Conservation (phyloP, 2,113 vertebrate genomes). For the Elgaria multicarinata region DNA sequence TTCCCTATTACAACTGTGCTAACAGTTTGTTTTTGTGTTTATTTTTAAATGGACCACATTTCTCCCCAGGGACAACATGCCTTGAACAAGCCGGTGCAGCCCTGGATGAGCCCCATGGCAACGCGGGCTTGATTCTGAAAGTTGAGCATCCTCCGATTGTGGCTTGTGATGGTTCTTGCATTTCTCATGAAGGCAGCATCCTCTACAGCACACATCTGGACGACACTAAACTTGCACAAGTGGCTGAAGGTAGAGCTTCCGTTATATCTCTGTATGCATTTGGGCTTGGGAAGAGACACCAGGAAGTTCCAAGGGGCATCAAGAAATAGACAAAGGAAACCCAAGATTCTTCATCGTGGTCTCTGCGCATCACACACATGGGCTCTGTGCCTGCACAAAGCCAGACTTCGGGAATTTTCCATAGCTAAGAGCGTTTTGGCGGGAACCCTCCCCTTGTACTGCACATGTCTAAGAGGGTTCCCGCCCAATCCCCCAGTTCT, state of each 20-base stretch:
- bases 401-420: too few species aligned
- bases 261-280: neutral
- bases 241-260: constrained; percentile 39
- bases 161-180: constrained; percentile 65
- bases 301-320: too few species aligned
- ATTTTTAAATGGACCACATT: too few species aligned
- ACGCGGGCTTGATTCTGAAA: constrained; percentile 63
- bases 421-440: too few species aligned
- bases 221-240: neutral
- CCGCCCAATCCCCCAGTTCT: too few species aligned
- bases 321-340: neutral
- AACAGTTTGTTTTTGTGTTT: neutral
- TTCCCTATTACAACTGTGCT: neutral
- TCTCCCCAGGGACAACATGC: constrained; percentile 45
- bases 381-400: too few species aligned
- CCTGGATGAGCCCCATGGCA: constrained; percentile 11
- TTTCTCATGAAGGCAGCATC: constrained; percentile 66
- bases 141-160: constrained; percentile 68
- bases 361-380: too few species aligned
- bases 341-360: too few species aligned
- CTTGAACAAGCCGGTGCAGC: constrained; percentile 15
- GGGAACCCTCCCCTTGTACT: too few species aligned
- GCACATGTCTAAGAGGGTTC: too few species aligned
- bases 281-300: neutral
- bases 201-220: constrained; percentile 61